Conservation (phyloP, 2,797 vertebrate species). For the Anabacerthia variegaticeps region DNA sequence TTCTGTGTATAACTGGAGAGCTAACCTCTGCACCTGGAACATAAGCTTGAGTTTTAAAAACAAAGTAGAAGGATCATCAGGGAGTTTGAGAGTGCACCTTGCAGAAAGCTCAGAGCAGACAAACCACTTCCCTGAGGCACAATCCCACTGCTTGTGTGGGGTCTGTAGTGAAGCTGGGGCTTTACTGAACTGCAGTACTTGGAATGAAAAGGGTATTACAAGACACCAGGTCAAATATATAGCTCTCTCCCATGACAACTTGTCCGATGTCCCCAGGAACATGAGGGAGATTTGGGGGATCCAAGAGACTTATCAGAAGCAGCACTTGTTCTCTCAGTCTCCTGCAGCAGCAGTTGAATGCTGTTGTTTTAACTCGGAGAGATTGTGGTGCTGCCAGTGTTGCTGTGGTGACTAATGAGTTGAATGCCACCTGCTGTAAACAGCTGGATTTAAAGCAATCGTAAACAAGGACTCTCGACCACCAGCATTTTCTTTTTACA, state of each 20-base stretch:
- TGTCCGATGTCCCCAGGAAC: background rate
- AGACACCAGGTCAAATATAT: background rate
- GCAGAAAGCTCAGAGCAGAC: background rate
- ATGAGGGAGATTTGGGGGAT: background rate
- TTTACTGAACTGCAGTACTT: background rate
- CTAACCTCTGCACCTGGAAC: background rate
- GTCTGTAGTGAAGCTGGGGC: accelerated
- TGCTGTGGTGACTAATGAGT: background rate
- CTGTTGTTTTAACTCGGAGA: background rate
- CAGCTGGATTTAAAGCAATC: constrained; percentile 6
- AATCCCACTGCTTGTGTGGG: accelerated
- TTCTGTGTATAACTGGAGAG: background rate
- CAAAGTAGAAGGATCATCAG: background rate
- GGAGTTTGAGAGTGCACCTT: background rate
- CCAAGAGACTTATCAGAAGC: accelerated
- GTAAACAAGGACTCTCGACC: background rate
- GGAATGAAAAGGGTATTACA: background rate
- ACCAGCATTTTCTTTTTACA: background rate
- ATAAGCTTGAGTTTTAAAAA: background rate
- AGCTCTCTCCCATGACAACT: background rate
- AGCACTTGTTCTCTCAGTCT: background rate
- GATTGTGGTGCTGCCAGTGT: accelerated
- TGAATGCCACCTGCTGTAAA: constrained; percentile 26
- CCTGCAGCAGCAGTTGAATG: background rate
- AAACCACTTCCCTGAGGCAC: accelerated